Base-by-base conservation (phyloP, 2,113 vertebrate species). In the Tretioscincus oriximinensis region DNA sequence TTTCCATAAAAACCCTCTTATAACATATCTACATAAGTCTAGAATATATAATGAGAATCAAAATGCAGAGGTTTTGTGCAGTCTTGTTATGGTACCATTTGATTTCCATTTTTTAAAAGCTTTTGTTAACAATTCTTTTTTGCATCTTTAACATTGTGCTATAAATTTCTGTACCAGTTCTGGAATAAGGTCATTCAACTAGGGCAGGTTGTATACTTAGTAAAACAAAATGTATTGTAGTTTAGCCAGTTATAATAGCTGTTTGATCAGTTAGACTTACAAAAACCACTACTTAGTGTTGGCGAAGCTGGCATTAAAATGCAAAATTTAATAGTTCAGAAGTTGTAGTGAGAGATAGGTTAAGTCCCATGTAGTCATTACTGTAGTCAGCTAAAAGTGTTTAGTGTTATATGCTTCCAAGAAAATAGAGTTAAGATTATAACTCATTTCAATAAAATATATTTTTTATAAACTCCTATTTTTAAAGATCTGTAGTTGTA, bases 211-310 rank as follows among this genome's bases (percentile, higher is more conserved):
- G 28, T 29, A 12, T 29, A 45, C 6, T 29, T 54, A 9, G 6
- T 68, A 54, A 58, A 70, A 71, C 6, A 67, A 73, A 24, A 14
- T 78, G 47, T 41, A 31, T 31, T 77, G 73, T 8, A 68, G 24
- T 22, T 12, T 68, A 12, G 31, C 61, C 11, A 67, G 11, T 81
- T 91, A 67, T 69, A 69, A 41, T 54, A 68, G 68, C 31, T 29
- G 28, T 47, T 41, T 68, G 28, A 66, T 54, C 29, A 31, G 29
- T 18, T 10, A 54, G 51, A 29, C 49, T 54, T 3, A 18, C n/a
- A 22, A 18, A 54, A 49, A 21, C 31, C 22, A 41, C 21, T 41
- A n/a, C 54, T 73, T 9, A 73, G 26, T 29, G 20, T 73, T 31
- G 54, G 51, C 58, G 18, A 29, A 58, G 72, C 10, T n/a, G 14